Evolutionary conservation across 2,888 invertebrate genomes (phyloP).

Genomic region (Sicus ferrugineus): DNA sequence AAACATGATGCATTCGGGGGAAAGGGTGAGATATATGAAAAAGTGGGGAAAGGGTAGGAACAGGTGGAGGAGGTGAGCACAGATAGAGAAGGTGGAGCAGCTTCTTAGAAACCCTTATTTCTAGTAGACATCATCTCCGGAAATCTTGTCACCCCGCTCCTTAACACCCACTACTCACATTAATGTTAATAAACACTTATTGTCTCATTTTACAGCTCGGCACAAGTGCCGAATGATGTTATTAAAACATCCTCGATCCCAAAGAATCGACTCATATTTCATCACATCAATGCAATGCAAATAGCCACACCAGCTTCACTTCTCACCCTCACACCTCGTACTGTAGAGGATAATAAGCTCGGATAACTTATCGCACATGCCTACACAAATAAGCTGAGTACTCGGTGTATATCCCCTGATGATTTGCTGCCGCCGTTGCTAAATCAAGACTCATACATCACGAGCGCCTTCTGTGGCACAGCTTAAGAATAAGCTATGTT

Average conservation of each 20-base stretch:
- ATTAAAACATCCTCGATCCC: constrained; percentile 23
- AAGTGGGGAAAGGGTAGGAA: neutral
- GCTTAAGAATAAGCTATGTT: constrained; percentile 34
- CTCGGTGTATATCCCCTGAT: constrained; percentile 42
- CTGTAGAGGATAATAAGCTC: constrained; percentile 37
- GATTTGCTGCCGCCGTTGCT: constrained; percentile 63
- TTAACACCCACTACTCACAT: neutral
- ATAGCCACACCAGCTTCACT: neutral
- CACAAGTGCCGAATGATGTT: constrained; percentile 31
- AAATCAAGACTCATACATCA: constrained; percentile 58
- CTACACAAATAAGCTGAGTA: constrained; percentile 45
- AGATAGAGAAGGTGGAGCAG: neutral
- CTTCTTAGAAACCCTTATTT: neutral
- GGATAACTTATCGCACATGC: constrained; percentile 61
- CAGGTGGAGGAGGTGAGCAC: neutral
- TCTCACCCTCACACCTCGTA: neutral
- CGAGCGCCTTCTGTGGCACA: constrained; percentile 29
- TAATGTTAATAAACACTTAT: constrained; percentile 31
- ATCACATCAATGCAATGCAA: constrained; percentile 15
- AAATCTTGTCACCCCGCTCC: neutral
- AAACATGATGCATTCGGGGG: neutral
- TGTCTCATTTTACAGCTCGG: constrained; percentile 1
- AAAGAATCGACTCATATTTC: constrained; percentile 31
- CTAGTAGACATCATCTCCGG: neutral
- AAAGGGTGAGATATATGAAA: neutral